These are phyloP conservation scores for Taphrorychus bicolor DNA, from an alignment of 2,888 invertebrate species.

Conservation along the genomic window DNA sequence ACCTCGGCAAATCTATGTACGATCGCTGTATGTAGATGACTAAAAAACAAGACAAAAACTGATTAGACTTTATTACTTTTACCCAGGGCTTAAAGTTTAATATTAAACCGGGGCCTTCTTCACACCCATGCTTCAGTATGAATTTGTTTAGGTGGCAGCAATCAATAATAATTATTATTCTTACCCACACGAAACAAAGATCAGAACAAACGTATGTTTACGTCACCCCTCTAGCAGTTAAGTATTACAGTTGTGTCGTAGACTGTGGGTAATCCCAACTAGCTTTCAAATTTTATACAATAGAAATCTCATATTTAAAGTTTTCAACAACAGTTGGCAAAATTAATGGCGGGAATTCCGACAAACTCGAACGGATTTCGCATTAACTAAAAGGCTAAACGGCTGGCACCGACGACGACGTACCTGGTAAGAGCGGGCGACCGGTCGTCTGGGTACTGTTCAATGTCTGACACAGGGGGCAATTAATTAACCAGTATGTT, in stretches of 20 bases:
- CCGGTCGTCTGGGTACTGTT: not conserved
- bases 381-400: slow-evolving; percentile 27
- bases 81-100: not conserved
- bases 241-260: not conserved
- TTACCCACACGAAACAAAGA: slow-evolving; percentile 2
- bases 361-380: slow-evolving; percentile 33
- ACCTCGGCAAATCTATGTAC: slow-evolving; percentile 77
- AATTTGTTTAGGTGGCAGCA: too few species aligned
- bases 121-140: too few species aligned
- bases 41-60: slow-evolving; percentile 63
- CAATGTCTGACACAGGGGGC: not conserved
- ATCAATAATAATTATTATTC: not conserved
- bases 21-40: slow-evolving; percentile 86
- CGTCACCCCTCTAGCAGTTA: not conserved
- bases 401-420: not conserved
- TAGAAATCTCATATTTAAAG: slow-evolving; percentile 12
- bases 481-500: not conserved
- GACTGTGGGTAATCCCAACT: slow-evolving; percentile 13
- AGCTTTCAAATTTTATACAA: slow-evolving; percentile 34
- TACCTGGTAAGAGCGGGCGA: too few species aligned
- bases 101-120: too few species aligned
- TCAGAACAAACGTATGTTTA: not conserved
- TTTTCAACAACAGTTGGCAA: slow-evolving; percentile 28
- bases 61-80: not conserved
- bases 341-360: slow-evolving; percentile 40